phyloP scores from a whole-genome alignment of 1,140 invertebrate species.

The Eulimnadia texana region DNA sequence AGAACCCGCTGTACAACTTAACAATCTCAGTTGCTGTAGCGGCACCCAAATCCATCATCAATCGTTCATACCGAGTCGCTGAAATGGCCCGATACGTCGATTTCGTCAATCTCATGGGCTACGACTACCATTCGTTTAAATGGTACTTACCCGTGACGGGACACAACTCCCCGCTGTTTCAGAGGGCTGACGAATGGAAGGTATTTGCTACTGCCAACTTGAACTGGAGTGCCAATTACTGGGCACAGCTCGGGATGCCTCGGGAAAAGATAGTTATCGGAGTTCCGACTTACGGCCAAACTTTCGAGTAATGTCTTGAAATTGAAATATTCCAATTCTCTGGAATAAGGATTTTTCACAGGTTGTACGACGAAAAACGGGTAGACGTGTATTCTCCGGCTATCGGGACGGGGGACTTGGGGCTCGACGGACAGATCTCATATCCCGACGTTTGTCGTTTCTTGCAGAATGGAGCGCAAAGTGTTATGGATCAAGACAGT shows the following conservation, averaged over 20 bases:
- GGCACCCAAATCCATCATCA: slow-evolving; percentile 52
- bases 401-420: slow-evolving; percentile 44
- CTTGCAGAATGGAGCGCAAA: slow-evolving; percentile 31
- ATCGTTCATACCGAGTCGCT: slow-evolving; percentile 55
- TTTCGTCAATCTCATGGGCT: slow-evolving; percentile 76
- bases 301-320: slow-evolving; percentile 45
- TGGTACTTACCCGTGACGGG: slow-evolving; percentile 62
- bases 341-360: slow-evolving; percentile 24
- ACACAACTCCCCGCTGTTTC: slow-evolving; percentile 62
- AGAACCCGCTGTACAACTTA: slow-evolving; percentile 38
- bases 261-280: slow-evolving; percentile 70
- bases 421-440: slow-evolving; percentile 49
- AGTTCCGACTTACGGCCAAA: slow-evolving; percentile 77
- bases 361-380: slow-evolving; percentile 49
- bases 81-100: slow-evolving; percentile 60
- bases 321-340: not conserved
- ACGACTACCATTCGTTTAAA: slow-evolving; percentile 71
- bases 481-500: slow-evolving; percentile 46
- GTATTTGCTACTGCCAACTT: slow-evolving; percentile 59
- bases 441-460: slow-evolving; percentile 55
- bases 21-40: slow-evolving; percentile 59
- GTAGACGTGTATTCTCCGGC: slow-evolving; percentile 52
- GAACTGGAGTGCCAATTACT: slow-evolving; percentile 67
- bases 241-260: slow-evolving; percentile 62
- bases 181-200: slow-evolving; percentile 38